These are phyloP conservation scores for Andrena hattorfiana DNA, from an alignment of 2,888 invertebrate genomes.

Conservation along the genomic window DNA sequence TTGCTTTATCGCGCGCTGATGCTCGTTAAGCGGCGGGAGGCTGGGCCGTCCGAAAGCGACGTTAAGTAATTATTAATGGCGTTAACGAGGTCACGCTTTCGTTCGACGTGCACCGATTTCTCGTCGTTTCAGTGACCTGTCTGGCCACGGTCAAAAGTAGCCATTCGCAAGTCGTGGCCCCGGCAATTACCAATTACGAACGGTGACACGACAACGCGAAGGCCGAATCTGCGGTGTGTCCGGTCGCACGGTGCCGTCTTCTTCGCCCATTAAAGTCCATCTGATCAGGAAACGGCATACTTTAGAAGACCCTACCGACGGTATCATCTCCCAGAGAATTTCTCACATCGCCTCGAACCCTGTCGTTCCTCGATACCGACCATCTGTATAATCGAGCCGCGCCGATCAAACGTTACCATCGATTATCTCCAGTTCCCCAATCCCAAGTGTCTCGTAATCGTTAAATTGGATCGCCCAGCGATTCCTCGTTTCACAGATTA, in stretches of 20 bases:
- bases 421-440: background rate
- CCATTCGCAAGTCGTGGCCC: conserved; percentile 61
- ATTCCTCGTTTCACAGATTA: background rate
- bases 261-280: conserved; percentile 60
- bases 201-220: conserved; percentile 63
- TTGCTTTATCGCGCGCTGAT: background rate
- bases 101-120: conserved; percentile 29
- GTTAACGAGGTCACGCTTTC: conserved; percentile 3
- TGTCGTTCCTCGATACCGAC: background rate
- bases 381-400: conserved; percentile 25
- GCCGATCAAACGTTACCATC: conserved; percentile 25
- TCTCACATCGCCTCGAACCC: conserved; percentile 23
- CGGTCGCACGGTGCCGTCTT: conserved; percentile 71
- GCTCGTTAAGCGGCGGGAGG: background rate
- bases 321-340: conserved; percentile 17
- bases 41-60: background rate
- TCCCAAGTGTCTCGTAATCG: background rate
- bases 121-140: conserved; percentile 54
- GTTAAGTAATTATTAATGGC: conserved; percentile 17
- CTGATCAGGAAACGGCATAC: conserved; percentile 58
- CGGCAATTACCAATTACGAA: conserved; percentile 74
- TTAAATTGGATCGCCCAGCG: background rate
- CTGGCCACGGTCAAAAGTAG: conserved; percentile 51
- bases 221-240: conserved; percentile 67
- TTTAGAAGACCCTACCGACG: conserved; percentile 50